Base-by-base conservation (phyloP, 1,140 invertebrate genomes). In the Mesaphorura yosii region DNA sequence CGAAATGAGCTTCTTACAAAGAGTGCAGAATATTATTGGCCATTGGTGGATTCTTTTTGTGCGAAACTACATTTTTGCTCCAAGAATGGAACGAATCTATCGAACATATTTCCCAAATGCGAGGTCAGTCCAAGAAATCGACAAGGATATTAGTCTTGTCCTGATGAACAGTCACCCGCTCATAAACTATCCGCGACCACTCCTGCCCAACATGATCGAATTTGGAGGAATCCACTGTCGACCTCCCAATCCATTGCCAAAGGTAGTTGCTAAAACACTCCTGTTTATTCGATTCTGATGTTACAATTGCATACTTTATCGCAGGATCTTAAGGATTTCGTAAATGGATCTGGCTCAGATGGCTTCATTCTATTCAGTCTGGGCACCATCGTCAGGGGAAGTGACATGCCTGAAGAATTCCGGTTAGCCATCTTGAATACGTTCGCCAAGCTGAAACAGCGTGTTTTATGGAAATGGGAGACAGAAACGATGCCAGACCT, bases 331-430 rank as follows among this genome's bases (percentile, higher is more conserved):
- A 50, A 64, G 54, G 37, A 56, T 23, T 62, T 60, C 38, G 42
- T 59, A 2, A 54, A 64, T 22, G 63, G 55, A 19, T 49, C 42
- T 7, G 61, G 67, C 12, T 20, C 23, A 7, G 67, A 82, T 60
- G 83, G 83, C 1, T 76, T 83, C 2, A 74, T 86, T 27, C 80
- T 79, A 51, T 80, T 86, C 58, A 82, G 79, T 55, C 75, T 85
- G 60, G 83, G 83, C 22, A 80, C 51, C 10, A n/a, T 55, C 6
- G n/a, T 54, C 1, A 50, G 53, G 31, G 44, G 28, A 4, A 44
- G 42, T 25, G 29, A 17, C 0, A 53, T 62, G 34, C 62, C 60
- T 1, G 48, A 57, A 6, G 34, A 19, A 7, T 12, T n/a, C 12
- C 23, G 39, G 27, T 53, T 47, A 42, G 26, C 19, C 5, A 42